A percentile compares a stretch with the other conserved stretches of the same genome.
Evolutionary conservation across 1,140 invertebrate genomes (phyloP).

Genomic region (Lamellibrachia luymesi): DNA sequence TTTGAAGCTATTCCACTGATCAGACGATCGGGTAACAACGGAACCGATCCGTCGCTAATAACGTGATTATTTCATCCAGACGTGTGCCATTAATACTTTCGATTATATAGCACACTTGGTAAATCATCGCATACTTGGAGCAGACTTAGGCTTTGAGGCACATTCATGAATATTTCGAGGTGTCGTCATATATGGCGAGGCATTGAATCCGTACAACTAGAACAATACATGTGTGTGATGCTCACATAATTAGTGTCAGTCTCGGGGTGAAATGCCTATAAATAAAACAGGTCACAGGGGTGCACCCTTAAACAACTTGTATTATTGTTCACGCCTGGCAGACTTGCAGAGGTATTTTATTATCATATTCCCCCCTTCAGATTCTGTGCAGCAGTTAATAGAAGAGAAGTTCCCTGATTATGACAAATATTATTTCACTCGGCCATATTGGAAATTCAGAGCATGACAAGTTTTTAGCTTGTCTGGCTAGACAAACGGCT

Average conservation of each 20-base stretch:
- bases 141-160: not conserved
- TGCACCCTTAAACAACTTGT: too few species aligned
- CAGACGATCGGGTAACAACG: not conserved
- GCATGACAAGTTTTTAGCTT: too few species aligned
- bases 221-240: not conserved
- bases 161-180: slow-evolving; percentile 1
- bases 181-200: not conserved
- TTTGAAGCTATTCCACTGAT: not conserved
- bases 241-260: too few species aligned
- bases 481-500: too few species aligned
- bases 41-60: not conserved
- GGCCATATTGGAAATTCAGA: too few species aligned
- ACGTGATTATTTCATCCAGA: not conserved
- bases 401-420: too few species aligned
- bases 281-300: not conserved
- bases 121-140: not conserved
- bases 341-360: too few species aligned
- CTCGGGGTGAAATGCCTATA: not conserved
- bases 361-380: too few species aligned
- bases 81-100: not conserved
- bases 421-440: too few species aligned
- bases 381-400: too few species aligned
- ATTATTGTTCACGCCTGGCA: too few species aligned
- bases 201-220: not conserved
- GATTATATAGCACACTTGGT: not conserved